Base-by-base conservation (phyloP, 2,113 vertebrate species). In the Atherinomorus stipes region DNA sequence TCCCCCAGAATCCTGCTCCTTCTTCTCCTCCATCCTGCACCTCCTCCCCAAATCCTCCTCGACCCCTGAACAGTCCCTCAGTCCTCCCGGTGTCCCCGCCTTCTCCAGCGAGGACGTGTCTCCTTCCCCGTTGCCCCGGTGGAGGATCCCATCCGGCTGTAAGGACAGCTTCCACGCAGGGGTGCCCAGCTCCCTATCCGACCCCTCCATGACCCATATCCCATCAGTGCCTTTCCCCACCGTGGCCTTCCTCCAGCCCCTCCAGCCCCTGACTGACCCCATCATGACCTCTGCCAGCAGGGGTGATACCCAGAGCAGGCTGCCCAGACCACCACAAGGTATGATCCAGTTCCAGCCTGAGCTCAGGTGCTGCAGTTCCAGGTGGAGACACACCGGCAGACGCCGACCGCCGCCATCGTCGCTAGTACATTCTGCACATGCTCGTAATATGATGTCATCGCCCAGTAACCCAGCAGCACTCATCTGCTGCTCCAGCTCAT, bases 251-350 rank as follows among this genome's bases (percentile, higher is more conserved):
- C 88, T 92, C 64, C 91, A 90, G 74, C 89, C 91, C 74, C 52
- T 85, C 49, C 88, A 82, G 76, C 84, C 88, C 88, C 79, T 71
- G 26, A 78, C 37, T 86, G 47, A 74, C 37, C 82, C 88, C 72
- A 51, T 87, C 83, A 65, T 90, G 88, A 87, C 88, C 73, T 83
- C 81, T 65, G 83, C 93, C 88, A 90, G 88, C 72, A 53, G 86
- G 53, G 92, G 47, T 85, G 90, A 94, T 80, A 91, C 90, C 81
- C 94, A 93, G 23, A 95, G 93, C 88, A 88, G 42, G 84, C 92
- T 96, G 53, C 95, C 94, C 83, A 95, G 94, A 87, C 89, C 90
- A n/a, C 85, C 92, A 79, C 93, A 93, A 97, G 96, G 96, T 98
- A 95, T 92, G 85, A 73, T 83, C 38, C 31, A 11, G 8, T 7